Evolutionary conservation across 2,797 vertebrate species (phyloP).

Genomic region (Cygnus olor): DNA sequence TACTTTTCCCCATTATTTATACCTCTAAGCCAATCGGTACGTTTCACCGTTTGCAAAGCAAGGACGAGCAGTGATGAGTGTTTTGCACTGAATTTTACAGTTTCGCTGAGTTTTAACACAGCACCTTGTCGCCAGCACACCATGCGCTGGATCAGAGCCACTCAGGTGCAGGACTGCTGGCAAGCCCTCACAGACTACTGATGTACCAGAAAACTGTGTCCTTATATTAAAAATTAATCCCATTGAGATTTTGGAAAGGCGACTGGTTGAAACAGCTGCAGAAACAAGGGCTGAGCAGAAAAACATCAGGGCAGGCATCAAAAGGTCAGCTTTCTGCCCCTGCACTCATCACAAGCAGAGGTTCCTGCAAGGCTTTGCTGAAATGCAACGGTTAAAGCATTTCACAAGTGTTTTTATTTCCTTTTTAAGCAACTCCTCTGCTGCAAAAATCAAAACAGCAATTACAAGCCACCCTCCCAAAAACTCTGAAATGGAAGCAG

Average conservation of each 20-base stretch:
- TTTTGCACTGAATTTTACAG: too few species aligned
- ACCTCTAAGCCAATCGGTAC: too few species aligned
- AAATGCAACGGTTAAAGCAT: neutral
- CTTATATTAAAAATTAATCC: neutral
- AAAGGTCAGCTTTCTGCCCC: neutral
- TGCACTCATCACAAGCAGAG: accelerated
- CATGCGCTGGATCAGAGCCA: neutral
- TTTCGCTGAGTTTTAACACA: neutral
- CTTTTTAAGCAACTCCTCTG: neutral
- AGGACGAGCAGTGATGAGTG: neutral
- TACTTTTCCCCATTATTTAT: neutral
- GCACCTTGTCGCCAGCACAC: neutral
- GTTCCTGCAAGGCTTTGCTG: neutral
- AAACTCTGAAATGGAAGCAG: neutral
- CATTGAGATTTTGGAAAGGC: accelerated
- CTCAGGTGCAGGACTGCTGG: accelerated
- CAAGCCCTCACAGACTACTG: neutral
- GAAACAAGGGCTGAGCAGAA: neutral
- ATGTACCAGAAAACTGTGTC: neutral
- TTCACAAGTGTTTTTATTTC: neutral
- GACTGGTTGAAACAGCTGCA: neutral
- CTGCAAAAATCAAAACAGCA: neutral
- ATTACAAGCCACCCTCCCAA: neutral
- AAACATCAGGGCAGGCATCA: accelerated
- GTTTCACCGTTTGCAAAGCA: neutral